phyloP scores from a whole-genome alignment of 1,140 invertebrate species.

The Callitettix versicolor region DNA sequence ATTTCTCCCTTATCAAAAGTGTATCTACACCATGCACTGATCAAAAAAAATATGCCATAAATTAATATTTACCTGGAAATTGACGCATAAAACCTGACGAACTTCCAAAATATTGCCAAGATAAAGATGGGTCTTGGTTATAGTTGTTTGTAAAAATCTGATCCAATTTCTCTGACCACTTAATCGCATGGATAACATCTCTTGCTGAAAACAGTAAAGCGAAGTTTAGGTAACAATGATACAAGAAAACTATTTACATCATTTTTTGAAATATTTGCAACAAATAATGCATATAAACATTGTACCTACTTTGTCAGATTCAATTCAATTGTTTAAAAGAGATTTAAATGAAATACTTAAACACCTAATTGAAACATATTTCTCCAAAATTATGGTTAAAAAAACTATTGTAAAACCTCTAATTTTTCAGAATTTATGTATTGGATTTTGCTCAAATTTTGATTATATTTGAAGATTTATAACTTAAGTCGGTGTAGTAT shows the following conservation, averaged over 20 bases:
- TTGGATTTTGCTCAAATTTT: no score
- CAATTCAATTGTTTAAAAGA: no score
- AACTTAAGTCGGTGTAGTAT: no score
- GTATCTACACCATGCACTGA: no score
- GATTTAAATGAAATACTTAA: no score
- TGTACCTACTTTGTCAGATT: not conserved
- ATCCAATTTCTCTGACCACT: conserved; percentile 77
- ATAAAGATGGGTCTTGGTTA: conserved; percentile 73
- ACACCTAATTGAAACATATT: no score
- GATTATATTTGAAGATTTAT: no score
- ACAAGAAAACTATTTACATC: not conserved
- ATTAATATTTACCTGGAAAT: conserved; percentile 69
- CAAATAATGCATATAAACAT: not conserved
- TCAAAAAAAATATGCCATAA: no score
- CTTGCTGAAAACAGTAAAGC: conserved; percentile 30
- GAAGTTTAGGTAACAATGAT: not conserved
- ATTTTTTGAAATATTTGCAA: not conserved
- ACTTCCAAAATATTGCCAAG: conserved; percentile 96
- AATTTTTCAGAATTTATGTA: no score
- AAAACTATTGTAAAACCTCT: no score
- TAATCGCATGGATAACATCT: conserved; percentile 43
- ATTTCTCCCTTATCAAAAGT: no score
- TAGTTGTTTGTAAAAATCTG: conserved; percentile 81
- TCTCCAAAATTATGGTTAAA: no score
- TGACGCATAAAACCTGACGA: conserved; percentile 90